Evolutionary conservation across 2,113 vertebrate species (phyloP).

Genomic region (Psittacula cyanocephala): DNA sequence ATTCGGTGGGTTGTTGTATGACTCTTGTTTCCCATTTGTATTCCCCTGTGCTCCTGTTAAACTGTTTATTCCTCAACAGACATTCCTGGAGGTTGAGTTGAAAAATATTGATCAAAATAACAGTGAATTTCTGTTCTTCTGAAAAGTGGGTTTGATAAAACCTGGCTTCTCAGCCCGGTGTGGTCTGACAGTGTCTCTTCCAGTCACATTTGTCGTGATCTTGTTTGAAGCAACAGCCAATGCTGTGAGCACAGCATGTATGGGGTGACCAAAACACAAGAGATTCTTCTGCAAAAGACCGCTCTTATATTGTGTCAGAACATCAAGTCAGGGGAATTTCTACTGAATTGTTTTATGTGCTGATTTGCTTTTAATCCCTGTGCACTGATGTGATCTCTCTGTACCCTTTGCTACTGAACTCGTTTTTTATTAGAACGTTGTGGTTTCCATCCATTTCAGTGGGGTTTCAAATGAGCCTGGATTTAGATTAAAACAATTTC

Average conservation of each 20-base stretch:
- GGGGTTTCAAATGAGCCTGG: neutral
- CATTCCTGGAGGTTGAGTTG: neutral
- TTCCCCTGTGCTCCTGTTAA: neutral
- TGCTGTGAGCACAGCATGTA: neutral
- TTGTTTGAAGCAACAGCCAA: slow-evolving; percentile 23
- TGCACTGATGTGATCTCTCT: neutral
- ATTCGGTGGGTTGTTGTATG: neutral
- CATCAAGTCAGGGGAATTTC: neutral
- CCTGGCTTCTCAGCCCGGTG: neutral
- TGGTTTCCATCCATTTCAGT: neutral
- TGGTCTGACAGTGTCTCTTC: slow-evolving; percentile 11
- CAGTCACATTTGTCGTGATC: neutral
- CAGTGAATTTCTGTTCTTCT: neutral
- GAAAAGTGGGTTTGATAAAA: neutral
- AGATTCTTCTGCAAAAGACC: neutral
- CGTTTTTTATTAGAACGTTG: neutral
- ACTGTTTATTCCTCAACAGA: neutral
- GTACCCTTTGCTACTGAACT: neutral
- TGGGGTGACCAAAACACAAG: neutral
- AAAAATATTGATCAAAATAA: neutral
- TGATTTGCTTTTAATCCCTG: neutral
- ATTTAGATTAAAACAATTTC: neutral
- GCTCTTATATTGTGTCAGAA: neutral
- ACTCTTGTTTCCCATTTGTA: neutral
- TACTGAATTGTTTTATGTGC: neutral